Evolutionary conservation across 1,140 invertebrate species (phyloP).

Genomic region (Bombus balteatus): DNA sequence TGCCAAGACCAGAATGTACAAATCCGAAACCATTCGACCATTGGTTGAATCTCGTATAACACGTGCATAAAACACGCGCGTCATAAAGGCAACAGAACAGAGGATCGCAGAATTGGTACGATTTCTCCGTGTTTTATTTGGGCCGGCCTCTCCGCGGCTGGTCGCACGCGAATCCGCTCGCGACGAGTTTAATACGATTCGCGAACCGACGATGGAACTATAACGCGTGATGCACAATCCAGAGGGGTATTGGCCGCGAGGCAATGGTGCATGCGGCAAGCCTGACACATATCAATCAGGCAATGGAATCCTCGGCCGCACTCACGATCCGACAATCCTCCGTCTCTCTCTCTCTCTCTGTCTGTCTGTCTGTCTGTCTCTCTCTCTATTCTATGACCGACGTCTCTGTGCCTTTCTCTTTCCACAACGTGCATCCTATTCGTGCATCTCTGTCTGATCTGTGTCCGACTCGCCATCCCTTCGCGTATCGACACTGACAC

Average conservation of each 20-base stretch:
- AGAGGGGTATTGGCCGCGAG: slow-evolving; percentile 64
- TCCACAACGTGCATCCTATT: too few species aligned
- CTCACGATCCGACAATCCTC: slow-evolving; percentile 49
- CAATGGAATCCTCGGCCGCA: slow-evolving; percentile 64
- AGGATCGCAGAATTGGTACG: too few species aligned
- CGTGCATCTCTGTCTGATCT: slow-evolving; percentile 6
- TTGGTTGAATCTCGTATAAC: too few species aligned
- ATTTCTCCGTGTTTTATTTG: slow-evolving; percentile 46
- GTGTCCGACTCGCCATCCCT: not conserved
- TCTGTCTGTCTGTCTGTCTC: not conserved
- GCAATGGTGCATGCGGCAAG: slow-evolving; percentile 70
- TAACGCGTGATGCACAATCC: slow-evolving; percentile 64
- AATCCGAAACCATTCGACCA: too few species aligned
- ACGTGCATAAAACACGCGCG: too few species aligned
- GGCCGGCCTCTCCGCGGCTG: not conserved
- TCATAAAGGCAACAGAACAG: too few species aligned
- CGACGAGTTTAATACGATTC: slow-evolving; percentile 61
- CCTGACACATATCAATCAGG: slow-evolving; percentile 73
- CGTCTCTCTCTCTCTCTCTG: not conserved
- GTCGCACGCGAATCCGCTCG: slow-evolving; percentile 44
- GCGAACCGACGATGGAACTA: slow-evolving; percentile 51
- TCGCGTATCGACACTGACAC: slow-evolving; percentile 32
- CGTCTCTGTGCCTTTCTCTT: not conserved
- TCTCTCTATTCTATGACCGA: not conserved
- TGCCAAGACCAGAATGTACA: too few species aligned